These are phyloP conservation scores for Danio albolineatus DNA, from an alignment of 2,797 vertebrate species.

Conservation along the genomic window DNA sequence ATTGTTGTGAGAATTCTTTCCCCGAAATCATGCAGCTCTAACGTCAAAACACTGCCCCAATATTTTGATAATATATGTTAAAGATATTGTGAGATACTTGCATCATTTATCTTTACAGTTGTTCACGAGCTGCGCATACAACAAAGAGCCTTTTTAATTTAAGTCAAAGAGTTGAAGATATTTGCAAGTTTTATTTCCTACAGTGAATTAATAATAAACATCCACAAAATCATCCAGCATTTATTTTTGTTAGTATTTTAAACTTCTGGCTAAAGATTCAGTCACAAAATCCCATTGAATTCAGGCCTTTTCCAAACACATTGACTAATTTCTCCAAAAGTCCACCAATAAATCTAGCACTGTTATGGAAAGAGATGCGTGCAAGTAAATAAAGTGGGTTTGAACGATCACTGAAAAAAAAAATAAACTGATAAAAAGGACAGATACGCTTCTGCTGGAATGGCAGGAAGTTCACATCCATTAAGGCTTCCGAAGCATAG, in stretches of 20 bases:
- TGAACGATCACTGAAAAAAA: background rate
- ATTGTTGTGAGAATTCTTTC: background rate
- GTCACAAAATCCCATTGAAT: background rate
- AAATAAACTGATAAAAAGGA: slow-evolving; percentile 4
- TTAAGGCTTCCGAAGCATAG: background rate
- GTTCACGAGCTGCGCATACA: background rate
- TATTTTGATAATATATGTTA: background rate
- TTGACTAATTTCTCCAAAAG: background rate
- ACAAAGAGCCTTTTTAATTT: background rate
- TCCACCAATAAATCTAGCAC: background rate
- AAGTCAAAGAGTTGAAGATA: background rate
- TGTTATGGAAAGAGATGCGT: background rate
- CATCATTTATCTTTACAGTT: background rate
- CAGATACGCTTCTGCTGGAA: background rate
- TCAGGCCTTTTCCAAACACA: background rate
- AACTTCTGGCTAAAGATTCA: background rate
- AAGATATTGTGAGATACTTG: background rate
- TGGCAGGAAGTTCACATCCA: background rate
- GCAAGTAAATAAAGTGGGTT: background rate
- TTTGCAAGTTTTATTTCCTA: background rate
- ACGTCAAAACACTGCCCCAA: background rate
- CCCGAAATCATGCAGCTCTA: background rate
- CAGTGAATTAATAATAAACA: background rate
- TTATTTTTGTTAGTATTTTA: background rate
- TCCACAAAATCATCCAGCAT: background rate